Conservation (phyloP, 1,140 invertebrate genomes). For the Adoxophyes honmai region DNA sequence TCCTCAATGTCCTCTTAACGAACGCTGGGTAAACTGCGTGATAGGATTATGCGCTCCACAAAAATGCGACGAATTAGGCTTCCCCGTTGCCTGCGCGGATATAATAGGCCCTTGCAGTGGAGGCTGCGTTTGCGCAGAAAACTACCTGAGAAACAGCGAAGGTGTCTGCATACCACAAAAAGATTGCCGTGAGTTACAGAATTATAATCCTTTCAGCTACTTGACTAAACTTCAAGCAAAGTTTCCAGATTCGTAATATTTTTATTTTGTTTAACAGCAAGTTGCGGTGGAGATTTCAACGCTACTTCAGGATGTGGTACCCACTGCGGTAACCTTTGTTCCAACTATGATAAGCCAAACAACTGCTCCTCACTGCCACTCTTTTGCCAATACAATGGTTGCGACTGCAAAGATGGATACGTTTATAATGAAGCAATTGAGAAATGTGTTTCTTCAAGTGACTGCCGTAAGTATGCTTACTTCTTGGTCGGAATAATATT, state of each 20-base stretch:
- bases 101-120: not conserved
- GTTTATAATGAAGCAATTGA: conserved; percentile 32
- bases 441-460: conserved; percentile 30
- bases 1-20: conserved; percentile 10
- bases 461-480: conserved; percentile 35
- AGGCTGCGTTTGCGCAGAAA: conserved; percentile 14
- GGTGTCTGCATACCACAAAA: conserved; percentile 4
- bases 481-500: too few species aligned
- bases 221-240: too few species aligned
- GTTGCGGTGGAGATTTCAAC: conserved; percentile 37
- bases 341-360: conserved; percentile 35
- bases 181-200: conserved; percentile 19
- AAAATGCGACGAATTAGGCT: conserved; percentile 1
- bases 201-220: too few species aligned
- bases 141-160: conserved; percentile 11
- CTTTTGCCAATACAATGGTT: conserved; percentile 38
- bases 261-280: conserved; percentile 22
- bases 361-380: conserved; percentile 25
- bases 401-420: conserved; percentile 36
- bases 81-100: not conserved
- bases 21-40: not conserved
- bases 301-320: conserved; percentile 43
- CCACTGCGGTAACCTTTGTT: conserved; percentile 39
- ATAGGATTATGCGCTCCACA: not conserved
- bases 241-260: too few species aligned